Evolutionary conservation across 2,113 vertebrate genomes (phyloP).

Genomic region (Clarias macrocephalus): DNA sequence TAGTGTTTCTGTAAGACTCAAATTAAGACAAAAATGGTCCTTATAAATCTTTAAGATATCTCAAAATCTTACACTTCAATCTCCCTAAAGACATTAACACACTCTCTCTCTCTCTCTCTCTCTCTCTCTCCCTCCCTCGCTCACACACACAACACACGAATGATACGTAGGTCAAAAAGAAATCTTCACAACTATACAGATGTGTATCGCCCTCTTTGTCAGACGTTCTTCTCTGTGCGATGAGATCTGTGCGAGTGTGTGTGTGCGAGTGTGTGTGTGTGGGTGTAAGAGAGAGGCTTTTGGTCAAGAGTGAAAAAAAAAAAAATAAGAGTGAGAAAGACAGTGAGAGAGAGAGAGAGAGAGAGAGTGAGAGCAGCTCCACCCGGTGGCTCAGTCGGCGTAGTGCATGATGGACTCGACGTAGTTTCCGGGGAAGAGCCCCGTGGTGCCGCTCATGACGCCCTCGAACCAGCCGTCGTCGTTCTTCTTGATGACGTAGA

Average conservation of each 20-base stretch:
- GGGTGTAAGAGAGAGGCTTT: constrained; percentile 2
- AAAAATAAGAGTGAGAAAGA: neutral
- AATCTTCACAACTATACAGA: constrained; percentile 27
- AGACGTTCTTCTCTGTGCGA: constrained; percentile 9
- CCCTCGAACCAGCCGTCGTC: constrained; percentile 98
- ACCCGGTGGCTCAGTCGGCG: constrained; percentile 79
- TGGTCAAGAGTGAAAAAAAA: neutral
- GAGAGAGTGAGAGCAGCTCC: constrained; percentile 17
- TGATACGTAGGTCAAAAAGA: neutral
- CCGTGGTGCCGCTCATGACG: constrained; percentile 95
- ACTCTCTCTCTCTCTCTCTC: neutral
- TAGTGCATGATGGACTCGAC: constrained; percentile 99
- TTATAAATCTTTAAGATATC: constrained; percentile 38
- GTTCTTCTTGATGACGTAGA: constrained; percentile 99
- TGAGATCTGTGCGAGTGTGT: constrained; percentile 4
- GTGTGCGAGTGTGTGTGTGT: neutral
- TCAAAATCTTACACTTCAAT: constrained; percentile 62
- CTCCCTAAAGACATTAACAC: constrained; percentile 41
- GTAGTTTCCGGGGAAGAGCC: constrained; percentile 97
- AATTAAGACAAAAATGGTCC: constrained; percentile 56
- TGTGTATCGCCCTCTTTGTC: constrained; percentile 4
- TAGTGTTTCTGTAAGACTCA: constrained; percentile 46
- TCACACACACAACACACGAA: neutral
- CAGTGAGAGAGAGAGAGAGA: constrained; percentile 10
- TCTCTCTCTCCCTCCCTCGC: neutral